A percentile compares a stretch with the other conserved stretches of the same genome.
Conservation (phyloP, 1,140 invertebrate species). For the Aricia agestis region DNA sequence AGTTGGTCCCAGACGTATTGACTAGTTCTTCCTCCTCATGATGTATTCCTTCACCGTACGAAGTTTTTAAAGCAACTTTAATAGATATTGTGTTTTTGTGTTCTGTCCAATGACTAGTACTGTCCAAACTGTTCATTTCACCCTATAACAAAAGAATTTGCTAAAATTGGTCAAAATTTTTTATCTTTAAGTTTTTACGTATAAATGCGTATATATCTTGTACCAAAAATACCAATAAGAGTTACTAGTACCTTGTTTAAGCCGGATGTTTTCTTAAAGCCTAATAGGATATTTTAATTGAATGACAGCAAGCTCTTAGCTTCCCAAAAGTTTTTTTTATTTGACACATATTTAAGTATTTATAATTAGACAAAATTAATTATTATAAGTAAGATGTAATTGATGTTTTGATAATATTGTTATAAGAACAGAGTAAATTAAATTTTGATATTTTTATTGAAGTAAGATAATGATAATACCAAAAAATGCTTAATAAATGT, state of each 20-base stretch:
- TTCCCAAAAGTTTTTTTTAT: constrained; percentile 18
- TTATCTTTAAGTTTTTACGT: too few relatives aligned
- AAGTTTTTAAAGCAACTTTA: too few relatives aligned
- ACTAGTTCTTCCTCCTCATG: too few relatives aligned
- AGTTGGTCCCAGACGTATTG: too few relatives aligned
- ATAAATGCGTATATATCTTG: too few relatives aligned
- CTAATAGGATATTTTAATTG: neutral
- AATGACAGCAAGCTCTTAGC: constrained; percentile 14
- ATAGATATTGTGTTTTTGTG: too few relatives aligned
- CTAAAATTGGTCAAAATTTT: too few relatives aligned
- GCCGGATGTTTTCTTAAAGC: neutral
- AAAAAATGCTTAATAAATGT: constrained; percentile 22
- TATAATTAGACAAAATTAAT: neutral
- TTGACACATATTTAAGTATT: neutral
- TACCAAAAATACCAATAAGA: too few relatives aligned
- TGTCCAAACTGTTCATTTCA: too few relatives aligned
- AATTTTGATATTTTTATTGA: constrained; percentile 23
- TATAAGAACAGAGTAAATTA: constrained; percentile 16
- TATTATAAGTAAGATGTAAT: constrained; percentile 15
- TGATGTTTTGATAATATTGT: constrained; percentile 21
- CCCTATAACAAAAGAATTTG: too few relatives aligned
- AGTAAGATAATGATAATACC: constrained; percentile 21
- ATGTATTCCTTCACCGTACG: too few relatives aligned
- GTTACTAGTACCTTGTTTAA: neutral
- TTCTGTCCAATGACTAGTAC: too few relatives aligned